Conservation (phyloP, 2,888 invertebrate species). For the Syrphus vitripennis region DNA sequence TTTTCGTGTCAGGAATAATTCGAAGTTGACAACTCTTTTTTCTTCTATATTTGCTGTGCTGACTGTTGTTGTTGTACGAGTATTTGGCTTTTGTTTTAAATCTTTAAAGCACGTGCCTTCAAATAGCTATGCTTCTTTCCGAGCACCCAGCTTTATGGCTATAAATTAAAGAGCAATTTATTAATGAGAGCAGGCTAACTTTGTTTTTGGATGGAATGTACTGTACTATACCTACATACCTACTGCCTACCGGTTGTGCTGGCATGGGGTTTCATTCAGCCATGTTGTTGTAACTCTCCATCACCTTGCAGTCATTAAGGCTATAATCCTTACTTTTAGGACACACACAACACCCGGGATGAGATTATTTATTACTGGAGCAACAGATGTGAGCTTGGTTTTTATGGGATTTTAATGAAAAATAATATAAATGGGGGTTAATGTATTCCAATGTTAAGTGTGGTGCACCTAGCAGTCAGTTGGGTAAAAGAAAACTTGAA, state of each 20-base stretch:
- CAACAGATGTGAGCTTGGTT: slow-evolving; percentile 57
- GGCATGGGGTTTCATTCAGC: neutral
- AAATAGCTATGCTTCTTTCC: neutral
- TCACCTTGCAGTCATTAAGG: slow-evolving; percentile 47
- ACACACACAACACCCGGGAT: neutral
- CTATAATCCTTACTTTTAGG: slow-evolving; percentile 42
- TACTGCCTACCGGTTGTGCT: neutral
- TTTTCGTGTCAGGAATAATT: neutral
- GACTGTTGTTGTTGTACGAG: neutral
- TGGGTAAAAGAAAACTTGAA: neutral
- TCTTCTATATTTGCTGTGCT: neutral
- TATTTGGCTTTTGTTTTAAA: neutral
- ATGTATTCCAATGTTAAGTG: slow-evolving; percentile 55
- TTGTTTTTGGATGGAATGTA: slow-evolving; percentile 17
- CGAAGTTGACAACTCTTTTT: slow-evolving; percentile 48
- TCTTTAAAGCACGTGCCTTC: neutral
- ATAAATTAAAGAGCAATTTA: slow-evolving; percentile 66
- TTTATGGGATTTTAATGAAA: slow-evolving; percentile 63
- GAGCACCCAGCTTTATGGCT: slow-evolving; percentile 34
- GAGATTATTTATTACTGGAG: slow-evolving; percentile 57
- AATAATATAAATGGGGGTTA: slow-evolving; percentile 58
- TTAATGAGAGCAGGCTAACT: slow-evolving; percentile 55
- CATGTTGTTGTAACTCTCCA: neutral
- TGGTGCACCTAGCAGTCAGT: neutral
- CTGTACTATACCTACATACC: neutral